Conservation (phyloP, 2,888 invertebrate genomes). For the Willowsia nigromaculata region DNA sequence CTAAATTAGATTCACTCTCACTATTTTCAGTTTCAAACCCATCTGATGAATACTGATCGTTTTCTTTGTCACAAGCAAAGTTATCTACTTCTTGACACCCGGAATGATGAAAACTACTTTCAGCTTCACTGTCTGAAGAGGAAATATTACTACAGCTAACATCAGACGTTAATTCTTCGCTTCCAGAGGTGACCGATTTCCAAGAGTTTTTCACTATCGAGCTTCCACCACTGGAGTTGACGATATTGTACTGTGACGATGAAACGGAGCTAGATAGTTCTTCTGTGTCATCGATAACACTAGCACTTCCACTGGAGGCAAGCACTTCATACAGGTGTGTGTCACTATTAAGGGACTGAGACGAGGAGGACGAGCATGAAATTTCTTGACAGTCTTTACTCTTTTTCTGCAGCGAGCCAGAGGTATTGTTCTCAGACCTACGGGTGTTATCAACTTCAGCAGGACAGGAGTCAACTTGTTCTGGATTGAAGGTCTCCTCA, state of each 20-base stretch:
- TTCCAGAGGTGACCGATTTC: neutral
- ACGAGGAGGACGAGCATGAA: conserved; percentile 44
- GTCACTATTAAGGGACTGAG: conserved; percentile 26
- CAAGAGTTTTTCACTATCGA: neutral
- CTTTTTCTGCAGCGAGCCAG: neutral
- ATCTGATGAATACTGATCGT: conserved; percentile 38
- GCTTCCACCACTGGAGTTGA: neutral
- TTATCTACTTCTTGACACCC: neutral
- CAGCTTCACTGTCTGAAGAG: conserved; percentile 38
- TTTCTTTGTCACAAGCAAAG: neutral
- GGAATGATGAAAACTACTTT: neutral
- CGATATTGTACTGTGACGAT: conserved; percentile 5
- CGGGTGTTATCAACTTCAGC: neutral
- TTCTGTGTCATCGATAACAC: conserved; percentile 45
- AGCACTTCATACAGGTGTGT: neutral
- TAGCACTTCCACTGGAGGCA: conserved; percentile 31
- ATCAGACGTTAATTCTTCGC: conserved; percentile 34
- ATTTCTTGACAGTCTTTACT: neutral
- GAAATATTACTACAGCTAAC: conserved; percentile 14
- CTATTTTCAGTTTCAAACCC: conserved; percentile 62
- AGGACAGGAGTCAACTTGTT: conserved; percentile 28
- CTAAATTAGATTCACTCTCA: conserved; percentile 16
- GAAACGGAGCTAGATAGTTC: conserved; percentile 44
- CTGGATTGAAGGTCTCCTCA: conserved; percentile 52
- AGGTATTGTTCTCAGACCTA: neutral